A percentile compares a stretch with the other conserved stretches of the same genome.
These are phyloP conservation scores for Carpatolechia fugitivella DNA, from an alignment of 2,888 invertebrate species.

Conservation along the genomic window DNA sequence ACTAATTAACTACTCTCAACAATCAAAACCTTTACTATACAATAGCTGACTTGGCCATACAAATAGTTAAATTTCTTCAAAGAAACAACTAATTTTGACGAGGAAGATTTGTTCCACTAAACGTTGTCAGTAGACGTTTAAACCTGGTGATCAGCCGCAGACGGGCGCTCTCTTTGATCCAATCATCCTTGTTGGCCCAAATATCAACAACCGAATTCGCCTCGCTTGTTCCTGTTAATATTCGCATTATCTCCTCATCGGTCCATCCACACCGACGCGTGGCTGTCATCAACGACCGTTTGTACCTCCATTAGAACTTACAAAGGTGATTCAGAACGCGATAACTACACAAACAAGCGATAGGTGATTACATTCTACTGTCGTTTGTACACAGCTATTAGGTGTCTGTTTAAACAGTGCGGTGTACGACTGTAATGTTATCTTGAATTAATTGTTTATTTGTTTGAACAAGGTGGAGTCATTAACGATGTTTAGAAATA, in stretches of 20 bases:
- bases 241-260: background rate
- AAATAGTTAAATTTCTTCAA: too few species aligned
- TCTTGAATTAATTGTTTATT: constrained; percentile 25
- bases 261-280: background rate
- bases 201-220: background rate
- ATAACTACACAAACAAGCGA: background rate
- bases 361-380: constrained; percentile 4
- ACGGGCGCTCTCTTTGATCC: background rate
- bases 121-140: background rate
- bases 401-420: constrained; percentile 27
- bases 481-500: constrained; percentile 12
- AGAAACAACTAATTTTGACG: too few species aligned
- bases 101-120: background rate
- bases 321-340: constrained; percentile 9
- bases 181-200: background rate
- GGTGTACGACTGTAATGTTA: constrained; percentile 2
- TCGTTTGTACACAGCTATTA: constrained; percentile 27
- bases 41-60: too few species aligned
- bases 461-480: constrained; percentile 12
- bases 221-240: background rate
- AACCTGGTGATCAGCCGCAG: too few species aligned
- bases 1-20: too few species aligned
- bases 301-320: constrained; percentile 12
- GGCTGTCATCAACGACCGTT: background rate
- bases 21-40: too few species aligned